phyloP scores from a whole-genome alignment of 1,140 invertebrate species.

The Alviniconcha marisindica region DNA sequence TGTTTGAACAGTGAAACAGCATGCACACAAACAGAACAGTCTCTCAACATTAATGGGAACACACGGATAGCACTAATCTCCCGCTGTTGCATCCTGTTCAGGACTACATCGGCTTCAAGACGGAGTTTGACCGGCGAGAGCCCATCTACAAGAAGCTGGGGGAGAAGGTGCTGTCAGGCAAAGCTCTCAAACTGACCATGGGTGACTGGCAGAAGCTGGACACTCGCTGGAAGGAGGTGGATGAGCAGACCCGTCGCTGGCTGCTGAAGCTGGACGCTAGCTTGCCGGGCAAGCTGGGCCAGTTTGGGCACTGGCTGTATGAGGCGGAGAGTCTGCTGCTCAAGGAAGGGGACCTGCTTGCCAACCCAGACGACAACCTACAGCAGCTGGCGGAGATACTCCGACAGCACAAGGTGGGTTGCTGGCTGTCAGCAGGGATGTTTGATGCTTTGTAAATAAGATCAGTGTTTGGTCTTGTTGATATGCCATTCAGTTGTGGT shows the following conservation, averaged over 20 bases:
- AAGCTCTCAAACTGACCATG: conserved; percentile 58
- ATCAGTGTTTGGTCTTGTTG: too few species aligned
- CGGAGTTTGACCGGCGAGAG: conserved; percentile 66
- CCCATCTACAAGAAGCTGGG: conserved; percentile 63
- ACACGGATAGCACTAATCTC: too few species aligned
- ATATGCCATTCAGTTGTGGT: too few species aligned
- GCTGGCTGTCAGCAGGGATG: too few species aligned
- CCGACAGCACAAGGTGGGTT: conserved; percentile 85
- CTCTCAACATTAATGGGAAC: too few species aligned
- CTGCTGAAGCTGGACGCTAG: conserved; percentile 83
- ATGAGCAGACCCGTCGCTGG: conserved; percentile 72
- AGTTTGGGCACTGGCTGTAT: conserved; percentile 92
- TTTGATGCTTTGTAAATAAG: too few species aligned
- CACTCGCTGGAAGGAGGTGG: conserved; percentile 61
- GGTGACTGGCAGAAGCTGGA: conserved; percentile 65
- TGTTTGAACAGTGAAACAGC: too few species aligned
- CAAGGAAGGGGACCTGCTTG: conserved; percentile 54
- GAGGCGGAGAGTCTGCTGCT: conserved; percentile 88
- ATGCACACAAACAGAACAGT: too few species aligned
- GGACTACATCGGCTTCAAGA: conserved; percentile 71
- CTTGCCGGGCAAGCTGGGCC: conserved; percentile 88
- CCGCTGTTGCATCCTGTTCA: too few species aligned
- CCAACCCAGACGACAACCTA: conserved; percentile 62
- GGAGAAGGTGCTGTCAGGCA: conserved; percentile 62
- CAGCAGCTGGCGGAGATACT: conserved; percentile 84